These are phyloP conservation scores for Rhinogobius similis DNA, from an alignment of 2,113 vertebrate genomes.

Conservation along the genomic window DNA sequence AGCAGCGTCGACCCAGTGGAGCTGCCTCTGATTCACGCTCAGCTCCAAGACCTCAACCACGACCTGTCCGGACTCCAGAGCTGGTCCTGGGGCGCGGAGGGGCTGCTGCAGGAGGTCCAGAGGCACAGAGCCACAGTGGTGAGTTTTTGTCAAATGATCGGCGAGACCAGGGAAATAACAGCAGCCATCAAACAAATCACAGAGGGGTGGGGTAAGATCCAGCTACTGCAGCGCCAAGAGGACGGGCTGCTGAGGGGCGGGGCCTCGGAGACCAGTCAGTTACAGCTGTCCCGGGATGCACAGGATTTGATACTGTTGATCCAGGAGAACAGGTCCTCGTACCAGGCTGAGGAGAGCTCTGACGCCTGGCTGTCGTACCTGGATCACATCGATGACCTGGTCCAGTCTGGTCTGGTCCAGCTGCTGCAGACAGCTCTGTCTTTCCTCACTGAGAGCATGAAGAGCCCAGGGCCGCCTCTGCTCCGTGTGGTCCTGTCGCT, in stretches of 20 bases:
- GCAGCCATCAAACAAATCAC: not conserved
- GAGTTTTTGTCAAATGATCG: not conserved
- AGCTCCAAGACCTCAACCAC: not conserved
- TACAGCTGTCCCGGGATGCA: not conserved
- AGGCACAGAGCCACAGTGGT: not conserved
- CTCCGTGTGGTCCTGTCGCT: not conserved
- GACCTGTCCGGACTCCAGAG: not conserved
- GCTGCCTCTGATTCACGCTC: not conserved
- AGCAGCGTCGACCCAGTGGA: not conserved
- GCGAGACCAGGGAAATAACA: not conserved
- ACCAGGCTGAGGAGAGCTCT: not conserved
- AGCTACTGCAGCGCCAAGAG: not conserved
- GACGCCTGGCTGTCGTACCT: not conserved
- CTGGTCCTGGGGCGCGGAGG: not conserved
- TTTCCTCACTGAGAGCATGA: not conserved
- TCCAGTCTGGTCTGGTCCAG: not conserved
- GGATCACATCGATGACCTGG: slow-evolving; percentile 4
- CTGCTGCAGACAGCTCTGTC: not conserved
- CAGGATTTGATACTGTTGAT: not conserved
- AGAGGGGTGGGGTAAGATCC: not conserved
- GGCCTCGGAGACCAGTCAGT: not conserved
- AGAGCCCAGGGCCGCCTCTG: not conserved
- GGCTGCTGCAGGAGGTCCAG: not conserved
- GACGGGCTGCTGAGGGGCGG: not conserved
- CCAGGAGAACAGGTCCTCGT: not conserved